Evolutionary conservation across 2,888 invertebrate genomes (phyloP), one percentile per base, ranked within the genome.

Genomic region (Drosophila rubida): DNA sequence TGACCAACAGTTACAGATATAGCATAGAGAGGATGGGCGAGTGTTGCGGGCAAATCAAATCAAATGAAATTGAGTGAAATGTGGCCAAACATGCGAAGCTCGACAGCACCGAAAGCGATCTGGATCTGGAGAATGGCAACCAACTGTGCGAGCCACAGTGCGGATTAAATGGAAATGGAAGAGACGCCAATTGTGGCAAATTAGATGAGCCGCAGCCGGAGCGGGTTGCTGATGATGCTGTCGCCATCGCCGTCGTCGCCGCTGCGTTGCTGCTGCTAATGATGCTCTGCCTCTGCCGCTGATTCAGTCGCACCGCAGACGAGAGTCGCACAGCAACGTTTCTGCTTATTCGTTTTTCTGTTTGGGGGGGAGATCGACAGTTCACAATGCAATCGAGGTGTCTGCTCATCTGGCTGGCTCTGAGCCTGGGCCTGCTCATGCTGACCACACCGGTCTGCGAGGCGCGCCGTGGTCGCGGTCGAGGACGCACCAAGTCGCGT

Each of bases 401-500:
- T 58, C 68, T 89, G 68, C 59, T 86, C 0, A 71, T 75, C 53
- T 87, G 90, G 50, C 67, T 91, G 54, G 83, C 91, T 48, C 73
- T 92, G 58, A 85, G 91, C 64, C 75, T 92, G 55, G 86, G 91
- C 58, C 73, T 92, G 39, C 70, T 93, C 51, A 74, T 93, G 71
- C 76, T 93, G 49, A 85, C 91, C 53, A 88, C 82, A 62, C 88
- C 90, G 74, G 65, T 92, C 35, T 90, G 90, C 61, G 92, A 92
- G 16, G 95, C 94, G 2, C 93, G 96, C 46, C 94, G 96, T 83
- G 96, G 95, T 8, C 93, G 96, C 65, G 93, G 94, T 30, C 93
- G 96, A 83, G 93, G 95, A 76, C 94, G 96, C 82, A 95, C 95
- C 51, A 96, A 96, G 89, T 96, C 96, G 0, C 95, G 95, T 93